These are phyloP conservation scores for Pitta sordida DNA, from an alignment of 2,113 vertebrate species.

Conservation along the genomic window DNA sequence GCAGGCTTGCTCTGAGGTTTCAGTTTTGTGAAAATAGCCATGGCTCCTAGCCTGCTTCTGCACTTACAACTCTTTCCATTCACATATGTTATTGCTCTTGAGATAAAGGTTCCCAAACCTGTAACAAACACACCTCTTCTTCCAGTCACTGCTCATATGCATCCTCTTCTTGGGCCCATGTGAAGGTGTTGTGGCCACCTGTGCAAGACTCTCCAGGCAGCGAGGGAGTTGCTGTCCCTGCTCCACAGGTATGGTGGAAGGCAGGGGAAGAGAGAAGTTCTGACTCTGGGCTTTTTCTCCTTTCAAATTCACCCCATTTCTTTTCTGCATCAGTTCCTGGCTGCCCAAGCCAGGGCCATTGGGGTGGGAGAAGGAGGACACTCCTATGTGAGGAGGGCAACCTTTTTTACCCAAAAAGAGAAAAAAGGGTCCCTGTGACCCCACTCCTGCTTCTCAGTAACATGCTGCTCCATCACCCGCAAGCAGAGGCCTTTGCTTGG, in stretches of 20 bases:
- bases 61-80: background rate
- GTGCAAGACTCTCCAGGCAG: background rate
- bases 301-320: background rate
- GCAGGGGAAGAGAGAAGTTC: background rate
- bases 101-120: background rate
- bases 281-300: background rate
- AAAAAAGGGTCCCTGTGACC: background rate
- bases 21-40: background rate
- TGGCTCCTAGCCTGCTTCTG: background rate
- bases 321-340: background rate
- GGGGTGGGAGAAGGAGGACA: background rate
- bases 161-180: background rate
- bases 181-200: fast-evolving
- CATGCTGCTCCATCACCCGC: background rate
- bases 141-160: background rate
- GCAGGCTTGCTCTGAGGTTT: background rate
- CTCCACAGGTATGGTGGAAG: fast-evolving
- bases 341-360: background rate
- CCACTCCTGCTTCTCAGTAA: background rate
- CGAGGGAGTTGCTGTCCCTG: background rate
- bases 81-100: fast-evolving
- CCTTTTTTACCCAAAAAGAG: background rate
- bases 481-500: background rate
- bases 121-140: background rate
- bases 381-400: background rate